Percentiles rank a stretch among this genome's conserved stretches.
These are phyloP conservation scores for Drosophila prolongata DNA, from an alignment of 2,888 invertebrate species.

Conservation along the genomic window DNA sequence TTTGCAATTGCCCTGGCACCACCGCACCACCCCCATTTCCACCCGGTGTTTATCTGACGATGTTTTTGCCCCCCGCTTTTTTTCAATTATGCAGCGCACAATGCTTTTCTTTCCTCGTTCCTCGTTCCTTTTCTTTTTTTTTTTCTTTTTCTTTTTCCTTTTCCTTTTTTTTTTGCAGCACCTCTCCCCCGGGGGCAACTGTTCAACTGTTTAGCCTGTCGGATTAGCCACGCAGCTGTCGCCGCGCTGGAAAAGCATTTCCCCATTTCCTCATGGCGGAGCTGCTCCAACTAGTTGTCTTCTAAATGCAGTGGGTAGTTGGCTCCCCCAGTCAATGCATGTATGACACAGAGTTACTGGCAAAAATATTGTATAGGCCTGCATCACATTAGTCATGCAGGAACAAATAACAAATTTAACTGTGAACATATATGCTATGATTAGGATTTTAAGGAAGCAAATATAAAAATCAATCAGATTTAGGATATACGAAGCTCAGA, in stretches of 20 bases:
- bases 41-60: slow-evolving; percentile 39
- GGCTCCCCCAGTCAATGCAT: slow-evolving; percentile 1
- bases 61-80: slow-evolving; percentile 32
- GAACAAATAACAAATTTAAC: not conserved
- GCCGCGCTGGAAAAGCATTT: slow-evolving; percentile 65
- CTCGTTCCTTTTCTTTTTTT: slow-evolving; percentile 47
- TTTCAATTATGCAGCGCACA: slow-evolving; percentile 64
- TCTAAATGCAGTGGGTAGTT: slow-evolving; percentile 44
- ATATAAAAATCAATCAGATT: too few relatives aligned
- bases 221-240: slow-evolving; percentile 73
- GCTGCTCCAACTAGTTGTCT: slow-evolving; percentile 31
- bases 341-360: slow-evolving; percentile 16
- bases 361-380: not conserved
- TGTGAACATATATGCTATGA: not conserved
- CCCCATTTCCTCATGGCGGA: slow-evolving; percentile 52
- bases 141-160: slow-evolving; percentile 1
- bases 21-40: not conserved
- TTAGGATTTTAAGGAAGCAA: too few relatives aligned
- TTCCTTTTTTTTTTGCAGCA: slow-evolving; percentile 16
- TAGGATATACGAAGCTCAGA: too few relatives aligned
- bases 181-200: slow-evolving; percentile 40
- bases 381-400: not conserved
- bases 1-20: slow-evolving; percentile 41
- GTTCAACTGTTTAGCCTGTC: slow-evolving; percentile 62
- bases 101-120: slow-evolving; percentile 54